These are phyloP conservation scores for Balearica regulorum DNA, from an alignment of 2,797 vertebrate species.

Conservation along the genomic window DNA sequence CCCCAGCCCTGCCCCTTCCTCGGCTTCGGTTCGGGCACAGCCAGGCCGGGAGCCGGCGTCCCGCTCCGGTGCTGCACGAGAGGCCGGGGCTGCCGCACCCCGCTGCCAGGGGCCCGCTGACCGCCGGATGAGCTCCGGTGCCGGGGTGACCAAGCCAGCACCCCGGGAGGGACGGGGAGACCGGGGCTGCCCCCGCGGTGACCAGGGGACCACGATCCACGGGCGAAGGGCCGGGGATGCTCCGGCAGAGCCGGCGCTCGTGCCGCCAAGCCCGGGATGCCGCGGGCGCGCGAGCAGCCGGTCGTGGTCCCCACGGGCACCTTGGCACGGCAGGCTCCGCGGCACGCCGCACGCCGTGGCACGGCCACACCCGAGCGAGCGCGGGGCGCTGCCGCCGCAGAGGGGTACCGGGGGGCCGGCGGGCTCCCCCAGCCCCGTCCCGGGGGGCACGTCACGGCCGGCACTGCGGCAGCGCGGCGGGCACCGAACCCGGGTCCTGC, in stretches of 20 bases:
- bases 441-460: too few species aligned
- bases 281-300: neutral
- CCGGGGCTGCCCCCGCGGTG: neutral
- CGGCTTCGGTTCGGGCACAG: accelerated
- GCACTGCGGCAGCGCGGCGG: neutral
- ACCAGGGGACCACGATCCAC: too few species aligned
- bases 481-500: neutral
- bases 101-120: too few species aligned
- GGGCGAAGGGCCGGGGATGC: neutral
- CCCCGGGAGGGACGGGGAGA: neutral
- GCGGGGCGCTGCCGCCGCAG: neutral
- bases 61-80: neutral
- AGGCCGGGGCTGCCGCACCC: neutral
- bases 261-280: neutral
- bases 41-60: neutral
- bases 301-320: neutral
- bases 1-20: neutral
- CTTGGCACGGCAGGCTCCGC: neutral
- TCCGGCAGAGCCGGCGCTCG: neutral
- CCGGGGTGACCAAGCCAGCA: neutral
- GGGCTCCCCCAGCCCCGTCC: neutral
- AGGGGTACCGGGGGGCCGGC: neutral
- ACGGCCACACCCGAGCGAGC: neutral
- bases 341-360: neutral
- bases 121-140: neutral